Percentiles rank a stretch among this genome's conserved stretches.
Conservation (phyloP, 1,140 invertebrate species). For the Lordiphosa stackelbergi region DNA sequence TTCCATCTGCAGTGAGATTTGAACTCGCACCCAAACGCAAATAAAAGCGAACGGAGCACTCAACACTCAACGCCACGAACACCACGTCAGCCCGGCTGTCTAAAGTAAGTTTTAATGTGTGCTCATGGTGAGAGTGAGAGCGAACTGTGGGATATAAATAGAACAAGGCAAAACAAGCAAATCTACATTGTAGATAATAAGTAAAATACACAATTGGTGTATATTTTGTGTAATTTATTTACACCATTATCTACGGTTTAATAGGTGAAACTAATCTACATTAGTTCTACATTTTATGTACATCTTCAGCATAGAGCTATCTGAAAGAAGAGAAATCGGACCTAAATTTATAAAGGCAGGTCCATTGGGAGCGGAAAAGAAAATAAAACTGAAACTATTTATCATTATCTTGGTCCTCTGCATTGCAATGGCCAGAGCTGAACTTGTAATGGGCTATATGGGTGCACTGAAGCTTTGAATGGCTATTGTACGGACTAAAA, state of each 20-base stretch:
- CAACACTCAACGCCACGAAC: not conserved
- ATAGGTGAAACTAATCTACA: slow-evolving; percentile 1
- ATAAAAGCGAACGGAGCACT: not conserved
- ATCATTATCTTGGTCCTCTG: not conserved
- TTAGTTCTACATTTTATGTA: too few relatives aligned
- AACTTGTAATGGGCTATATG: not conserved
- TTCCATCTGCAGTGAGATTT: not conserved
- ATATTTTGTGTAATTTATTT: not conserved
- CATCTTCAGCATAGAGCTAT: too few relatives aligned
- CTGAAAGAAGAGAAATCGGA: too few relatives aligned
- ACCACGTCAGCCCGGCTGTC: not conserved
- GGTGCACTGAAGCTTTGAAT: not conserved
- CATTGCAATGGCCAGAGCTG: not conserved
- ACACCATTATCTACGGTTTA: not conserved
- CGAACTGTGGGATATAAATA: too few relatives aligned
- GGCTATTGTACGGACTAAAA: not conserved
- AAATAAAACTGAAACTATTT: not conserved
- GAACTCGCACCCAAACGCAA: not conserved
- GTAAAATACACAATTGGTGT: not conserved
- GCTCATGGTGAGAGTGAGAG: too few relatives aligned
- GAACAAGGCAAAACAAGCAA: too few relatives aligned
- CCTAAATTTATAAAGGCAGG: too few relatives aligned
- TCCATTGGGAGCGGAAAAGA: not conserved
- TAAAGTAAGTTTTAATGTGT: not conserved
- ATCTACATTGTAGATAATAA: too few relatives aligned